Conservation (phyloP, 2,797 vertebrate species). For the Chrosomus eos region DNA sequence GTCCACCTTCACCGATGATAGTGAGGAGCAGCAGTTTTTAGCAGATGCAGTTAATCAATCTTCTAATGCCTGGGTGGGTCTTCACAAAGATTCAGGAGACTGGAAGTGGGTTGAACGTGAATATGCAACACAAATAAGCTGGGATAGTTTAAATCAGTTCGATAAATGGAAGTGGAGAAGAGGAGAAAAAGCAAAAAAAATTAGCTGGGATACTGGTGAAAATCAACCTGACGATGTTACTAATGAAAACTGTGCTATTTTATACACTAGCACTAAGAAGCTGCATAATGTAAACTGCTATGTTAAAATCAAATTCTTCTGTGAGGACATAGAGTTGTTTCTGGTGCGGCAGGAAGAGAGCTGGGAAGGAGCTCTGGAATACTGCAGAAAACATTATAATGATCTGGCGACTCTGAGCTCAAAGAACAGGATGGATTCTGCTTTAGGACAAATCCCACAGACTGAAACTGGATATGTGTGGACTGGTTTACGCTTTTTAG, state of each 20-base stretch:
- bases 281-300: neutral
- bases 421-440: neutral
- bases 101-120: slow-evolving; percentile 36
- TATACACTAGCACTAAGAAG: neutral
- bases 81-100: neutral
- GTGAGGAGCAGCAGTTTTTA: slow-evolving; percentile 10
- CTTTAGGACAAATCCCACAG: neutral
- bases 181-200: no score
- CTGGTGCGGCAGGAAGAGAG: accelerated
- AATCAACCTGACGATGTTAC: no score
- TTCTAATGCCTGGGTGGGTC: slow-evolving; percentile 36
- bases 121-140: neutral
- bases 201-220: no score
- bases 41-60: neutral
- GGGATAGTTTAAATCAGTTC: neutral
- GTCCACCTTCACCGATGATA: slow-evolving; percentile 16
- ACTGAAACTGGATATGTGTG: slow-evolving; percentile 36
- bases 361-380: slow-evolving; percentile 55
- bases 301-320: slow-evolving; percentile 6
- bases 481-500: slow-evolving; percentile 41
- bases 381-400: slow-evolving; percentile 27
- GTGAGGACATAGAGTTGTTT: slow-evolving; percentile 56
- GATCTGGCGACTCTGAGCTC: slow-evolving; percentile 48
- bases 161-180: no score
- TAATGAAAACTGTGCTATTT: neutral